Evolutionary conservation across 2,113 vertebrate genomes (phyloP), one percentile per base, ranked within the genome.

Genomic region (Podarcis muralis): DNA sequence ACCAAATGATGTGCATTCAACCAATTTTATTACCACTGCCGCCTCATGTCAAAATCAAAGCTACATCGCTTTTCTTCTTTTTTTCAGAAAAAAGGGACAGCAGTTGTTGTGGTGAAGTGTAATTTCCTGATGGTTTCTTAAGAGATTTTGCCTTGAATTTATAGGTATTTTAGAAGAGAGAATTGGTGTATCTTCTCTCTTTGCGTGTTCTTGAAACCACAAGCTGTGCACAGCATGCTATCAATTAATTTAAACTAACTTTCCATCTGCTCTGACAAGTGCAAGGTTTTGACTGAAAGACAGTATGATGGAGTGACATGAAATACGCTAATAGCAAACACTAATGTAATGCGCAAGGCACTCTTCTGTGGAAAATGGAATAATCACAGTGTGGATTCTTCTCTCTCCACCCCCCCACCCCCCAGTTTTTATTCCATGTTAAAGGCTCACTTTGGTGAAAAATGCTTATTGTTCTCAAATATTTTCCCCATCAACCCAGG

Each of bases 201-300:
- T 94, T 86, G 83, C 7, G 0, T 95, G 92, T 94, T 96, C 94
- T 87, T 89, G 75, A 84, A 88, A 86, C 93, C 93, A 76, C 95
- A 96, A 92, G 94, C 95, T 95, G 95, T 93, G 96, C 96, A 94
- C 96, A 96, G 95, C 94, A 90, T 84, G 95, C 90, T 94, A 94
- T 96, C 95, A 96, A 96, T 97, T 97, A 97, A 96, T 96, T 96
- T 96, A 96, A 96, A 93, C 95, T 94, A 96, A 96, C 95, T 96
- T 96, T 95, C 96, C 95, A 97, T 96, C 95, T 96, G 96, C 90
- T 95, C 87, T 91, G 81, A 80, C 93, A 95, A 96, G 95, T 95
- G 94, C n/a, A 93, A 94, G 89, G 4, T 94, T 84, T 91, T 92
- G 94, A 95, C 89, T 95, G 95, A 96, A 93, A 94, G 95, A 40